phyloP scores from a whole-genome alignment of 1,140 invertebrate species.

The Aphaenogaster floridana region DNA sequence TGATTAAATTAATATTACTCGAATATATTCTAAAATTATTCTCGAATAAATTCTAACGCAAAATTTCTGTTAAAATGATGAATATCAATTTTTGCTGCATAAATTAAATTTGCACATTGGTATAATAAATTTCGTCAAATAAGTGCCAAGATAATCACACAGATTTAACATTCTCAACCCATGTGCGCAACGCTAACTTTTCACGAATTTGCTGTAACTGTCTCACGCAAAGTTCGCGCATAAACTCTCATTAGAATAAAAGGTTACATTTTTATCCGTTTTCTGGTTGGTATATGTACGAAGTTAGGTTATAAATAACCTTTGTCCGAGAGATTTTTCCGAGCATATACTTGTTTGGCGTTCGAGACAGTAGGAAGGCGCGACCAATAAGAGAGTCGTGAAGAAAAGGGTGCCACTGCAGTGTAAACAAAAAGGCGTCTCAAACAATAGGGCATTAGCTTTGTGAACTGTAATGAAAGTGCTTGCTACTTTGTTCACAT shows the following conservation, averaged over 20 bases:
- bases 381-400: slow-evolving; percentile 17
- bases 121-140: slow-evolving; percentile 1
- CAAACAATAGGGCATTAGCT: slow-evolving; percentile 22
- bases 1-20: not conserved
- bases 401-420: slow-evolving; percentile 9
- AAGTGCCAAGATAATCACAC: not conserved
- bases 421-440: slow-evolving; percentile 19
- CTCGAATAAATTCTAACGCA: not conserved
- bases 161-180: slow-evolving; percentile 23
- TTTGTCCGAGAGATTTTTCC: slow-evolving; percentile 40
- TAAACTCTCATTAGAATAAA: slow-evolving; percentile 48
- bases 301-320: slow-evolving; percentile 55
- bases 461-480: slow-evolving; percentile 44
- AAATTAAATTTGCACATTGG: not conserved
- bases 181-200: not conserved
- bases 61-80: not conserved
- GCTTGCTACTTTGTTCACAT: slow-evolving; percentile 23
- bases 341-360: slow-evolving; percentile 41
- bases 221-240: slow-evolving; percentile 36
- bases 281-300: slow-evolving; percentile 20
- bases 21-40: not conserved
- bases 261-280: slow-evolving; percentile 44
- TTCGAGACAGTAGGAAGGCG: slow-evolving; percentile 27
- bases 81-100: not conserved
- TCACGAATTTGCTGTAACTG: slow-evolving; percentile 30